A percentile compares a stretch with the other conserved stretches of the same genome.
phyloP scores from a whole-genome alignment of 2,888 invertebrate genomes.

The Synergus japonicus region DNA sequence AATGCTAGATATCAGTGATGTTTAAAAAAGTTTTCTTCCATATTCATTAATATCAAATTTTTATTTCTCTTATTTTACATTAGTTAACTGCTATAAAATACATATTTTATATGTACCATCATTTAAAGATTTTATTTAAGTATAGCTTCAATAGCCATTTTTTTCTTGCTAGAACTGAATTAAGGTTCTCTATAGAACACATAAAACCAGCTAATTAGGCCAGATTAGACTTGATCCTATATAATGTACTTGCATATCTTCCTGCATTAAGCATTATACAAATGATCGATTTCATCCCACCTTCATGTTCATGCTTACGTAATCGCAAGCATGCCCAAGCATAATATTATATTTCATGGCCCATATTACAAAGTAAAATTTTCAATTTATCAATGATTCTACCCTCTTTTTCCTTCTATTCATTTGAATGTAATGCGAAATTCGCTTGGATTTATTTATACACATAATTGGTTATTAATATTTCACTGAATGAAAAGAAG shows the following conservation, averaged over 20 bases:
- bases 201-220: too few relatives aligned
- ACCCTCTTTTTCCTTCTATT: background rate
- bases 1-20: background rate
- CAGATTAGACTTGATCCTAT: too few relatives aligned
- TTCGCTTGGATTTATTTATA: background rate
- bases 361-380: background rate
- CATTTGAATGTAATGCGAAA: background rate
- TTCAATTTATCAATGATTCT: background rate
- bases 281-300: background rate
- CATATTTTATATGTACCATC: too few relatives aligned
- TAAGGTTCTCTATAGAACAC: too few relatives aligned
- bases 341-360: background rate
- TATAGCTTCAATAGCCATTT: too few relatives aligned
- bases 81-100: too few relatives aligned
- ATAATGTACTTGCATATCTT: background rate
- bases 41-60: background rate
- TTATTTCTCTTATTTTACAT: background rate
- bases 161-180: too few relatives aligned
- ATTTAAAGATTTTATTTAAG: too few relatives aligned
- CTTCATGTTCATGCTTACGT: background rate
- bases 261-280: constrained; percentile 1
- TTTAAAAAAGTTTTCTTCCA: background rate
- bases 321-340: background rate
- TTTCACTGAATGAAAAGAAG: constrained; percentile 24
- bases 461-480: constrained; percentile 6